Evolutionary conservation across 2,797 vertebrate genomes (phyloP).

Genomic region (Okamejei kenojei): DNA sequence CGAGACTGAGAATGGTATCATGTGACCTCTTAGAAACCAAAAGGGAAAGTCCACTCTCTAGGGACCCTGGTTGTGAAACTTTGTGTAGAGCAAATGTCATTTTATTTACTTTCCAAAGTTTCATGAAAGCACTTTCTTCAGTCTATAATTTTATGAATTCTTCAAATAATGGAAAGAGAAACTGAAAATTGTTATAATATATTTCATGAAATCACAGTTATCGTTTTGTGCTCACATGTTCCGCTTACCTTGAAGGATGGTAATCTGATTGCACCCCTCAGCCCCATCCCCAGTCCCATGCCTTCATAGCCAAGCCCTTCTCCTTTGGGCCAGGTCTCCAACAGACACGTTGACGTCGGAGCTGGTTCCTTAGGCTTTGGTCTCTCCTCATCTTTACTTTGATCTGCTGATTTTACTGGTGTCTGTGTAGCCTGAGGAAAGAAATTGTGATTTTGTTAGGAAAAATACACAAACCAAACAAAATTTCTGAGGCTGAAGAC

Average conservation of each 20-base stretch:
- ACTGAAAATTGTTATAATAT: background rate
- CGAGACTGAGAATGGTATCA: too few species aligned
- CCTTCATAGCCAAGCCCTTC: slow-evolving; percentile 86
- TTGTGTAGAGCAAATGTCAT: background rate
- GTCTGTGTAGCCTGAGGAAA: slow-evolving; percentile 73
- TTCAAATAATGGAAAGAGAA: background rate
- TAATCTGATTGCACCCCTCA: slow-evolving; percentile 85
- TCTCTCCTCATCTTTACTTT: slow-evolving; percentile 77
- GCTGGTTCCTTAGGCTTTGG: slow-evolving; percentile 78
- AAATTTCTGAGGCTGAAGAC: background rate
- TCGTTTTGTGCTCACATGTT: background rate
- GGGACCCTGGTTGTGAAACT: background rate
- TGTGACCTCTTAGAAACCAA: background rate
- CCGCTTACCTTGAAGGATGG: slow-evolving; percentile 89
- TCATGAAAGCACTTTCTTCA: background rate
- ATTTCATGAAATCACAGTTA: background rate
- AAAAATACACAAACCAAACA: background rate
- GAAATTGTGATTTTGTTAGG: background rate
- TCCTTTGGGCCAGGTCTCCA: slow-evolving; percentile 95
- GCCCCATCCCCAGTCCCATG: slow-evolving; percentile 82
- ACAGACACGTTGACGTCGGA: slow-evolving; percentile 73
- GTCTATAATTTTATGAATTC: background rate
- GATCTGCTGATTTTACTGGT: slow-evolving; percentile 80
- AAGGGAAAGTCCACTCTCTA: background rate
- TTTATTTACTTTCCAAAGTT: slow-evolving; percentile 1